Evolutionary conservation across 2,888 invertebrate genomes (phyloP), one percentile per base, ranked within the genome.

Genomic region (Cephus runcator): DNA sequence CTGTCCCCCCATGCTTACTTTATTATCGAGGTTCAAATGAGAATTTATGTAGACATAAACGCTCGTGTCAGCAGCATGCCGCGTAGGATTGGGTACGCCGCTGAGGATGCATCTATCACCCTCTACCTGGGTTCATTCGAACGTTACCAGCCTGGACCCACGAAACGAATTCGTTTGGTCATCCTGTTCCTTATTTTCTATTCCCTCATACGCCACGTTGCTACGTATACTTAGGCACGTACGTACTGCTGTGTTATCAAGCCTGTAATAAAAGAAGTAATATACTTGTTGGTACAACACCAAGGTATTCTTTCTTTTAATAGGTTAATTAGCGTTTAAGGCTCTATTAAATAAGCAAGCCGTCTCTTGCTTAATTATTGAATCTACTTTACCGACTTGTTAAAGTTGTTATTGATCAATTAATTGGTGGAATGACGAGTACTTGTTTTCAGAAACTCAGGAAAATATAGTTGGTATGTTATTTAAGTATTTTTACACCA

Each of bases 1-100:
- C 86, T 83, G 85, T 86, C 83, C 85, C 85, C 83, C 82, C 81
- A 78, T 86, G 87, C 87, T 89, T 87, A 88, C 89, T 89, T 89
- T 90, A 90, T 90, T 90, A 89, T 90, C 89, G 86, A 80, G 82
- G 79, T 87, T 89, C 87, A 90, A 90, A 90, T 90, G 89, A 90
- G 88, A 89, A 90, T 90, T 90, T 89, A 90, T 90, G 88, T 85
- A 85, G 88, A 89, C 90, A 87, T 89, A 89, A 90, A 88, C 88
- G 89, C 85, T 87, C 88, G 87, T 88, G 90, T 89, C 89, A 88
- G 89, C 85, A 83, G 83, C 82, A 36, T n/a, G 79, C 82, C 85
- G 87, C 85, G 86, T 87, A 85, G 87, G 87, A 85, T 86, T 85
- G 84, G 71, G 71, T 33, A 56, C 69, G 56, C 83, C 82, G 83